These are phyloP conservation scores for Euphonia xanthogaster DNA, from an alignment of 2,797 vertebrate genomes.

Conservation along the genomic window DNA sequence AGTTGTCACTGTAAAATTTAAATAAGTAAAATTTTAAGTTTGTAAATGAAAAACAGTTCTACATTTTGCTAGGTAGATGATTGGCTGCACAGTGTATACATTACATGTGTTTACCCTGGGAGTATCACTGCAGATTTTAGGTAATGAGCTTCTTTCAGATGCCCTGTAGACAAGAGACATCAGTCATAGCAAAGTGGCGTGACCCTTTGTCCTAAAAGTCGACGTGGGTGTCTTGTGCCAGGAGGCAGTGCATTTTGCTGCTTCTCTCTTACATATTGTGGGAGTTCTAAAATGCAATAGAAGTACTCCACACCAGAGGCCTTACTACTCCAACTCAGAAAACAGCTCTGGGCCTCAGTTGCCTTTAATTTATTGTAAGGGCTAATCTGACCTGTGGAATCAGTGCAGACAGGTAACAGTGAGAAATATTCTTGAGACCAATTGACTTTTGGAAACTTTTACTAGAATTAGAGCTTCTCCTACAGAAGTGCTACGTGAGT, in stretches of 20 bases:
- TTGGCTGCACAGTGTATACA: neutral
- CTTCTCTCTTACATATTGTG: neutral
- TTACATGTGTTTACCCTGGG: neutral
- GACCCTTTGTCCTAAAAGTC: neutral
- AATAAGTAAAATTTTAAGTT: neutral
- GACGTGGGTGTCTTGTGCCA: neutral
- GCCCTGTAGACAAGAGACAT: neutral
- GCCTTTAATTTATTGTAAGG: neutral
- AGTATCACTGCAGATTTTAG: neutral
- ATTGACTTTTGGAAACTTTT: neutral
- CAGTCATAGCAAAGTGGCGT: neutral
- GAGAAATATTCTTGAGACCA: neutral
- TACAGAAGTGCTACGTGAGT: neutral
- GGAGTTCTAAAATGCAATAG: neutral
- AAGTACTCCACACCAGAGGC: neutral
- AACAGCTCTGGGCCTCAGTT: neutral
- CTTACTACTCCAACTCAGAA: neutral
- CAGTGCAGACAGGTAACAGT: neutral
- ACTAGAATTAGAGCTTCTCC: neutral
- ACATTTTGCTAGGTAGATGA: neutral
- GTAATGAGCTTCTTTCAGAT: neutral
- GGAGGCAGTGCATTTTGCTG: neutral
- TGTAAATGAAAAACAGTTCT: neutral
- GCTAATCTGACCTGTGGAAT: neutral
- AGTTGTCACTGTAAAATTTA: neutral